Evolutionary conservation across 2,888 invertebrate species (phyloP), one percentile per base, ranked within the genome.

Genomic region (Rotaria magnacalcarata): DNA sequence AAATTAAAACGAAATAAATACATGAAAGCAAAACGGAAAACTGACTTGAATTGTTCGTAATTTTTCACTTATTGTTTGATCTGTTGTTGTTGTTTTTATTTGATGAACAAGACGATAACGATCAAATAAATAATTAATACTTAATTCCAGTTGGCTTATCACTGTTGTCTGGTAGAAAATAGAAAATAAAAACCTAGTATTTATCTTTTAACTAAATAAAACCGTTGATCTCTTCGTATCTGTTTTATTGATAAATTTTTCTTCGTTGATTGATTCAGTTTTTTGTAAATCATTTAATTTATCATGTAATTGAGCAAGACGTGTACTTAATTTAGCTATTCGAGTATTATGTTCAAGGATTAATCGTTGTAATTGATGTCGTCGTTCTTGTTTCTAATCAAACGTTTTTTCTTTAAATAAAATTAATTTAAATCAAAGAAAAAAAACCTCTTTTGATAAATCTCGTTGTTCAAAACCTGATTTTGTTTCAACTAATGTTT

Each of bases 71-170:
- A 5, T 24, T 60, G 24, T n/a, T n/a, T 27, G n/a, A 21, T 60
- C 60, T 0, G 8, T 4, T 60, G 24, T n/a, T 24, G 27, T 3
- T n/a, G 10, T 24, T 60, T 58, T 58, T 7, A 60, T 21, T 60
- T 60, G 60, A 60, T 21, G 60, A 60, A 27, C 6, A 60, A 60
- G 60, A 60, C 21, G 27, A 60, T 60, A 60, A n/a, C 60, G 60
- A n/a, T 60, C 60, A 60, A n/a, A 60, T 8, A 60, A 11, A 60
- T 60, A 60, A 60, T 60, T n/a, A 60, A 60, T 60, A 60, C 60
- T n/a, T n/a, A n/a, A 3, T 60, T 60, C 60, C 3, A 60, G 10
- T 60, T 27, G 60, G n/a, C n/a, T 60, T 8, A 60, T n/a, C 10
- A n/a, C n/a, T 60, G 24, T 24, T 60, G 60, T n/a, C 60, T 60